A percentile compares a stretch with the other conserved stretches of the same genome.
Conservation (phyloP, 2,113 vertebrate genomes). For the Trinectes maculatus region DNA sequence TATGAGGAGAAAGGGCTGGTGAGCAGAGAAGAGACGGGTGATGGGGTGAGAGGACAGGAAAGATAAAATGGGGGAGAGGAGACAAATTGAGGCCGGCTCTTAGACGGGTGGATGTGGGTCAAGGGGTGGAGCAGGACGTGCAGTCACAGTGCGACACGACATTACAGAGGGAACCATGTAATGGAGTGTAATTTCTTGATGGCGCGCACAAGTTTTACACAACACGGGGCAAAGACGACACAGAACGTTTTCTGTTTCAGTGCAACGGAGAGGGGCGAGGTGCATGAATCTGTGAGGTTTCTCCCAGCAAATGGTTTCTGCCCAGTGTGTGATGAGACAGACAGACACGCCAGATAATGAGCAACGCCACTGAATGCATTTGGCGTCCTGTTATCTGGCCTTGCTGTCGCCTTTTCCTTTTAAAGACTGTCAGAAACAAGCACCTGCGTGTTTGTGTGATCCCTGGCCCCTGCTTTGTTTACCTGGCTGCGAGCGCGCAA, state of each 20-base stretch:
- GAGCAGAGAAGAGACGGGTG: conserved; percentile 1
- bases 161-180: conserved; percentile 9
- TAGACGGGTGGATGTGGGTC: conserved; percentile 11
- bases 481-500: conserved; percentile 24
- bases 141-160: conserved; percentile 16
- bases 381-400: conserved; percentile 61
- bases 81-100: conserved; percentile 41
- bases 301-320: conserved; percentile 41
- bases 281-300: conserved; percentile 38
- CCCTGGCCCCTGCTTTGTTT: conserved; percentile 43
- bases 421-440: conserved; percentile 63
- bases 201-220: neutral
- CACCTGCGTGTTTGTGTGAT: conserved; percentile 31
- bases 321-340: conserved; percentile 40
- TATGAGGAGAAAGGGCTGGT: conserved; percentile 43
- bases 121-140: neutral
- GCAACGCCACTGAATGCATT: conserved; percentile 59
- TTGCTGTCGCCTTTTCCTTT: conserved; percentile 49
- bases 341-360: conserved; percentile 56
- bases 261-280: conserved; percentile 3
- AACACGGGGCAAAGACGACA: neutral
- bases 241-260: conserved; percentile 22
- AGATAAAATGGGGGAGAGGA: conserved; percentile 25
- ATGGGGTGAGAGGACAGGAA: conserved; percentile 22
- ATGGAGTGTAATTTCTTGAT: conserved; percentile 3